A percentile compares a stretch with the other conserved stretches of the same genome.
phyloP scores from a whole-genome alignment of 2,113 vertebrate genomes.

The Bagarius yarrelli region DNA sequence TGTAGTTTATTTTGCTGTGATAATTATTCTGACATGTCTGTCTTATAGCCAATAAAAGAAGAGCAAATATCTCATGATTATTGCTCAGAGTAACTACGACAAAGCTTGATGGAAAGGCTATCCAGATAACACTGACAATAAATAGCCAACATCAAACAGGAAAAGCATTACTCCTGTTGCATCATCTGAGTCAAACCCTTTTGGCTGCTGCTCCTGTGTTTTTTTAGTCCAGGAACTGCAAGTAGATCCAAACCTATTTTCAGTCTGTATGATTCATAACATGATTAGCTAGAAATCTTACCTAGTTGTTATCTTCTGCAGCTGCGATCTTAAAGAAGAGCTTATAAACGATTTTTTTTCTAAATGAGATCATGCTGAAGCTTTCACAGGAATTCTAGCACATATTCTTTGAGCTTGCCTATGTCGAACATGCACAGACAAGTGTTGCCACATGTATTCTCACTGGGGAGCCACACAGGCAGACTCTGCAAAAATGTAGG shows the following conservation, averaged over 20 bases:
- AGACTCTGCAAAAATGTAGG: slow-evolving; percentile 15
- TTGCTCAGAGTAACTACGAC: not conserved
- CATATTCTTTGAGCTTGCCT: not conserved
- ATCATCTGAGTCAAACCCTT: slow-evolving; percentile 23
- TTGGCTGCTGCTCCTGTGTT: slow-evolving; percentile 15
- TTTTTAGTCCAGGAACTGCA: not conserved
- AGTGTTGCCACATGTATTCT: slow-evolving; percentile 13
- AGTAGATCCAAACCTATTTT: not conserved
- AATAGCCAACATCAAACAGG: slow-evolving; percentile 12
- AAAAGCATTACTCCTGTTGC: not conserved
- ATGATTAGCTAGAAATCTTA: slow-evolving; percentile 22
- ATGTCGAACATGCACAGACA: slow-evolving; percentile 26
- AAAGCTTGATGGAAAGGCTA: slow-evolving; percentile 11
- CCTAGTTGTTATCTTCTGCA: slow-evolving; percentile 37
- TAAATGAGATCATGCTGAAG: not conserved
- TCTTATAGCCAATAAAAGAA: slow-evolving; percentile 5
- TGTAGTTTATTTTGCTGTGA: not conserved
- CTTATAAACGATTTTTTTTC: not conserved
- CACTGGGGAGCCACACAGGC: slow-evolving; percentile 3
- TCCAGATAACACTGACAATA: slow-evolving; percentile 24
- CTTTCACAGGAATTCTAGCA: not conserved
- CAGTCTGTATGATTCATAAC: not conserved
- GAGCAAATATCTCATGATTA: slow-evolving; percentile 2
- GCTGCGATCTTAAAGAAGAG: slow-evolving; percentile 13
- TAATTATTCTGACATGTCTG: not conserved